Conservation (phyloP, 2,888 invertebrate species). For the Sinotaia quadrata region DNA sequence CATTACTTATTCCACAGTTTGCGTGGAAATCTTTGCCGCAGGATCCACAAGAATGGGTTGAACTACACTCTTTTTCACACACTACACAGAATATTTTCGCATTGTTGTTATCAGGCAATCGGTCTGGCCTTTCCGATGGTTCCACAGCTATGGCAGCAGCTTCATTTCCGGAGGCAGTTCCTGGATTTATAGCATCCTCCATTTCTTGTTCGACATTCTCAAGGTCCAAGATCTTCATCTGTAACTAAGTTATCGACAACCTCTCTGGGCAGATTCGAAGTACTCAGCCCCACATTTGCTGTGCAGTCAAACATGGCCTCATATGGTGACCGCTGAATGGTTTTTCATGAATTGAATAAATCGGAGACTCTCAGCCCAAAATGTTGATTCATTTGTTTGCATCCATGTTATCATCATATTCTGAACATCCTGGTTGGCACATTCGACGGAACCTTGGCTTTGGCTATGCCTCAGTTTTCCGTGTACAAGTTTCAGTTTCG, state of each 20-base stretch:
- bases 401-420: conserved; percentile 1
- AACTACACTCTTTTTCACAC: not conserved
- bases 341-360: not conserved
- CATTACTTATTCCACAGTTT: not conserved
- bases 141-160: not conserved
- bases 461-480: not conserved
- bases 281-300: not conserved
- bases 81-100: not conserved
- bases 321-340: not conserved
- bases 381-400: conserved; percentile 1
- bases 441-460: not conserved
- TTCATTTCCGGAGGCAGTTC: not conserved
- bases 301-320: not conserved
- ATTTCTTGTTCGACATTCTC: not conserved
- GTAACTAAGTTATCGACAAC: not conserved
- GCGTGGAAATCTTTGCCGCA: not conserved
- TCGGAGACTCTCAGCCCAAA: not conserved
- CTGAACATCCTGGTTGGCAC: not conserved
- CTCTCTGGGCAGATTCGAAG: not conserved
- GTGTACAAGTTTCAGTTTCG: not conserved
- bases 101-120: not conserved
- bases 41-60: not conserved
- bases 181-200: not conserved
- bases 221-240: not conserved
- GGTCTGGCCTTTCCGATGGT: not conserved